Base-by-base conservation (phyloP, 2,797 vertebrate species). In the Tenualosa ilisha region DNA sequence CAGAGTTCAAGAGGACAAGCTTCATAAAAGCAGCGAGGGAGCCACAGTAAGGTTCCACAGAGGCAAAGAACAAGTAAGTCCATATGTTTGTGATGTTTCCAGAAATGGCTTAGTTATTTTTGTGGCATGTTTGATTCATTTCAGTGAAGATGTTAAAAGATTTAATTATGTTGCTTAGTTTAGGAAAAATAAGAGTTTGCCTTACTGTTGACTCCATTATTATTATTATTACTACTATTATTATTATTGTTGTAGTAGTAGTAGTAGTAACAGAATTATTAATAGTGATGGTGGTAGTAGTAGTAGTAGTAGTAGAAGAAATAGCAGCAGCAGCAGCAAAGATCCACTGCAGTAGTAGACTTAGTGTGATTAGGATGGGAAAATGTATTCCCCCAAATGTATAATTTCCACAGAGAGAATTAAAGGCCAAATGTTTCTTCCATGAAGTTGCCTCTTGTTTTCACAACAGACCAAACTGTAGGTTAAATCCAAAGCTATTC, bases 401-500 rank as follows among this genome's bases (percentile, higher is more conserved):
- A 43, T 20, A 20, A 22, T 7, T 75, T 22, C 3, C 40, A 75
- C 13, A 43, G 6, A 72, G 13, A 24, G 63, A 9, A 68, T 12
- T 11, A 31, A 75, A 17, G n/a, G 65, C 68, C 37, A 17, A 43
- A 5, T 79, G 22, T 75, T 13, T 40, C 17, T 79, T 79, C 72
- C 40, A 22, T 79, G 20, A 2, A 22, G 72, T 46, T 79, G 65
- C 65, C 65, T 72, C 40, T 40, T 79, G 72, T 79, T 46, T 79
- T 79, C 40, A 9, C 17, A 63, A 63, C 22, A 24, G n/a, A 63
- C 46, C 37, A 40, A 46, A 88, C 86, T 86, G 82, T 40, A 49
- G 82, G 89, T 87, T 88, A 87, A 93, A 90, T 87, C 89, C 92
- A 87, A 51, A 51, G 50, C 50, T 9, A 51, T 51, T 83, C 90